A percentile compares a stretch with the other conserved stretches of the same genome.
Conservation (phyloP, 2,888 invertebrate genomes). For the Trichopoda pennipes region DNA sequence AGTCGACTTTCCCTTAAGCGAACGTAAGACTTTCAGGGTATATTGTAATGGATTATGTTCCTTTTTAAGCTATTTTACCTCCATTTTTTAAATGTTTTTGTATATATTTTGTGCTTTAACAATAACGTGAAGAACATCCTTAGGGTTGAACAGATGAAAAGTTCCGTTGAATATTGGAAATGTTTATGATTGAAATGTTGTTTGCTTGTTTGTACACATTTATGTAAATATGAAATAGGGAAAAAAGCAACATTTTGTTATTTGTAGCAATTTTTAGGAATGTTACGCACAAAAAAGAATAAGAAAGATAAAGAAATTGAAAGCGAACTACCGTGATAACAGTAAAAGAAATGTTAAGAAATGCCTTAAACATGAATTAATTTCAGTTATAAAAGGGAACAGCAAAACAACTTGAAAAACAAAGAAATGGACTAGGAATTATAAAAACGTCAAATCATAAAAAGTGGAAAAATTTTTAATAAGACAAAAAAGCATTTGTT, state of each 20-base stretch:
- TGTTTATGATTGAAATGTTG: not conserved
- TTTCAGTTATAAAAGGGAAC: not conserved
- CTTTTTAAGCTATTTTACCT: constrained; percentile 12
- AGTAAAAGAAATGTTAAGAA: constrained; percentile 39
- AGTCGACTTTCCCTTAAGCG: no score
- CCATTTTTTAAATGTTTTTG: constrained; percentile 1
- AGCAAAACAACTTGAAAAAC: no score
- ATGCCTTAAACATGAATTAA: constrained; percentile 30
- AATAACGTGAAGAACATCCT: constrained; percentile 60
- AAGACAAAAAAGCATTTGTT: no score
- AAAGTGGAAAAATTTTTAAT: no score
- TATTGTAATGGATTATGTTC: constrained; percentile 51
- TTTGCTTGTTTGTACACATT: not conserved
- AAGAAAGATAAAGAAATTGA: not conserved
- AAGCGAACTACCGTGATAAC: no score
- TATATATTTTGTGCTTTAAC: constrained; percentile 38
- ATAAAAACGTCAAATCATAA: no score
- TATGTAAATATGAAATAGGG: constrained; percentile 32
- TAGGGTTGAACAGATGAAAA: constrained; percentile 69
- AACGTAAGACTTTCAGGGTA: not conserved
- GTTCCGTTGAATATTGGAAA: constrained; percentile 65
- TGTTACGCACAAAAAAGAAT: constrained; percentile 8
- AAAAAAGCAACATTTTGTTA: constrained; percentile 62
- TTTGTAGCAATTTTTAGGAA: constrained; percentile 54
- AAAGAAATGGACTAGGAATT: no score